These are phyloP conservation scores for Spodoptera littoralis DNA, from an alignment of 2,888 invertebrate genomes.

Conservation along the genomic window DNA sequence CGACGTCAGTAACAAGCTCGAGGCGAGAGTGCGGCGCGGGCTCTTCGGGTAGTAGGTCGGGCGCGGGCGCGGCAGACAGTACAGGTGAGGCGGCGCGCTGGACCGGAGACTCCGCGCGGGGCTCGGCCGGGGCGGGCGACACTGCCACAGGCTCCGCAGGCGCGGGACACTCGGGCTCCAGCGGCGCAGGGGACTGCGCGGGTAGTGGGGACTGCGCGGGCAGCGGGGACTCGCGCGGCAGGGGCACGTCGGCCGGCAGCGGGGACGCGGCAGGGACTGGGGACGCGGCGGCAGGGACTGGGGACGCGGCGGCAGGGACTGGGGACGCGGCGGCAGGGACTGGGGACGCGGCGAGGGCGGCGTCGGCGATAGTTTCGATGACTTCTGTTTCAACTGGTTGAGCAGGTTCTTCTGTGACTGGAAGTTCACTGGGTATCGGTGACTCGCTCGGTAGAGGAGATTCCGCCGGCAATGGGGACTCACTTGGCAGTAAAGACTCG, in stretches of 20 bases:
- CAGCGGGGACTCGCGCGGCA: conserved; percentile 50
- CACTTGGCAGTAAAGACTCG: conserved; percentile 44
- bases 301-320: neutral
- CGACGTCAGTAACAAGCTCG: conserved; percentile 81
- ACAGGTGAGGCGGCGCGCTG: conserved; percentile 20
- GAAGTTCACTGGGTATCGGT: conserved; percentile 47
- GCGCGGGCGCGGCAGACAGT: conserved; percentile 66
- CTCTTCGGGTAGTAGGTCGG: conserved; percentile 78
- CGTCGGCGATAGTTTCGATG: conserved; percentile 17
- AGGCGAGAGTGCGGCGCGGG: conserved; percentile 58
- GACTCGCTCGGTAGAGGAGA: conserved; percentile 54
- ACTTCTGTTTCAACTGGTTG: conserved; percentile 24
- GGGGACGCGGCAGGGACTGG: conserved; percentile 37
- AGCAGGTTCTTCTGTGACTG: conserved; percentile 26
- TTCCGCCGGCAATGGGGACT: conserved; percentile 54
- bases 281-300: too few species aligned
- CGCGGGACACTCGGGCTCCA: conserved; percentile 25
- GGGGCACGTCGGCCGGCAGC: conserved; percentile 51
- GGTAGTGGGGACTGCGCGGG: conserved; percentile 47
- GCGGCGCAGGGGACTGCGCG: conserved; percentile 32
- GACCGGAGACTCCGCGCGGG: conserved; percentile 1
- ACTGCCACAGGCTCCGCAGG: conserved; percentile 22
- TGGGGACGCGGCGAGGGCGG: conserved; percentile 11
- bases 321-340: conserved; percentile 17
- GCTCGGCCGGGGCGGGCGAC: conserved; percentile 11